Evolutionary conservation across 2,113 vertebrate genomes (phyloP).

Genomic region (Amphiprion percula): DNA sequence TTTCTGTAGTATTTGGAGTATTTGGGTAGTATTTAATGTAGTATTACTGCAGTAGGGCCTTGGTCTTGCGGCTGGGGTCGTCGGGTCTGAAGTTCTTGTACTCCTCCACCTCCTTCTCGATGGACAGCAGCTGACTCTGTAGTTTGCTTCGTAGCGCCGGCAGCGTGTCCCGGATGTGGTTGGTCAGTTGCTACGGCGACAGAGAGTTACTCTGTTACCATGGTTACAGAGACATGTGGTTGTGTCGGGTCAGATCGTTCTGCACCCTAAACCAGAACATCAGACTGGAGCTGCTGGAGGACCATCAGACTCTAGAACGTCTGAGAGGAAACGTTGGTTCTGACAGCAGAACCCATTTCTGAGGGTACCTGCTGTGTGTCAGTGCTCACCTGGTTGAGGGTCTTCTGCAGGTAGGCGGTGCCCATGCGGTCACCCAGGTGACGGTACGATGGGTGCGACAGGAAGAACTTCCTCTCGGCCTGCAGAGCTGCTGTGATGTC

Average conservation of each 20-base stretch:
- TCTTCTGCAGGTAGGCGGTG: constrained; percentile 93
- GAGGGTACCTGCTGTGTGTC: too few species aligned
- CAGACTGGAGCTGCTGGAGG: too few species aligned
- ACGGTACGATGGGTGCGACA: constrained; percentile 92
- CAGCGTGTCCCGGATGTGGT: constrained; percentile 96
- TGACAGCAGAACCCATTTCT: too few species aligned
- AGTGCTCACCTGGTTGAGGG: constrained; percentile 90
- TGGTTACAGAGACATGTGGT: neutral
- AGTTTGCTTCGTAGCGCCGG: constrained; percentile 94
- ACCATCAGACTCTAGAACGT: too few species aligned
- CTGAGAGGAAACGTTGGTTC: too few species aligned
- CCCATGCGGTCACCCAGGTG: constrained; percentile 98
- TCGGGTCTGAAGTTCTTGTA: constrained; percentile 96
- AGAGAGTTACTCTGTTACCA: constrained; percentile 84
- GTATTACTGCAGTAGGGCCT: neutral
- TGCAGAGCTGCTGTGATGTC: constrained; percentile 93
- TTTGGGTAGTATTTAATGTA: too few species aligned
- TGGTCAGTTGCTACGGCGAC: constrained; percentile 92
- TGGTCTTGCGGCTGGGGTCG: constrained; percentile 90
- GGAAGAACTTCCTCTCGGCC: constrained; percentile 96
- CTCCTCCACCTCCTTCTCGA: constrained; percentile 97
- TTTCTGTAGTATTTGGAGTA: too few species aligned
- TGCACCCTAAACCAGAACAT: too few species aligned
- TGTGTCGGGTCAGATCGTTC: too few species aligned
- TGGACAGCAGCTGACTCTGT: constrained; percentile 96